Conservation (phyloP, 2,888 invertebrate species). For the Leptothorax acervorum region DNA sequence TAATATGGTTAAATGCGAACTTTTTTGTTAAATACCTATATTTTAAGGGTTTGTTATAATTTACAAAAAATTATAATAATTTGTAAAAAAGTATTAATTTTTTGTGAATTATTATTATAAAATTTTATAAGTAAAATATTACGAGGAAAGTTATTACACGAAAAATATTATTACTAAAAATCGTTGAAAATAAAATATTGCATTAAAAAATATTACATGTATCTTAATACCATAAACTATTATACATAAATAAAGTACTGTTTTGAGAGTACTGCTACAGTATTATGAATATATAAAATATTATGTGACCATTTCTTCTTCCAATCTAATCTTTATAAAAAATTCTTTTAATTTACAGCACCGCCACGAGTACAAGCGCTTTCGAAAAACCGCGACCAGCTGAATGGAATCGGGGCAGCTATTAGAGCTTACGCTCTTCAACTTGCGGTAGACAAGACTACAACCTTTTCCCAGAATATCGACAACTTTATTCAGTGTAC, state of each 20-base stretch:
- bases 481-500: conserved; percentile 98
- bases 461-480: conserved; percentile 96
- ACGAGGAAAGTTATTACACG: not conserved
- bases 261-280: too few species aligned
- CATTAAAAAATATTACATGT: too few species aligned
- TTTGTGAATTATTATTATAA: too few species aligned
- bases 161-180: not conserved
- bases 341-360: conserved; percentile 87
- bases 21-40: conserved; percentile 6
- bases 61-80: too few species aligned
- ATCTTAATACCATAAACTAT: not conserved
- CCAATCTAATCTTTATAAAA: not conserved
- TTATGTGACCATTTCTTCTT: not conserved
- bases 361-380: conserved; percentile 92
- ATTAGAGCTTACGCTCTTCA: conserved; percentile 93
- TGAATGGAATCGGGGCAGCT: conserved; percentile 89
- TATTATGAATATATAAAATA: not conserved
- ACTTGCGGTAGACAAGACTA: conserved; percentile 93
- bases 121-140: not conserved
- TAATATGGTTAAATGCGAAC: not conserved
- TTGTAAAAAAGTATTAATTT: too few species aligned
- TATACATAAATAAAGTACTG: not conserved
- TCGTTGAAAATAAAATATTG: not conserved
- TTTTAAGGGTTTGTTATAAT: not conserved
- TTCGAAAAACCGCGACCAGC: conserved; percentile 87